A percentile compares a stretch with the other conserved stretches of the same genome.
Conservation (phyloP, 2,113 vertebrate genomes). For the Pelecanus crispus region DNA sequence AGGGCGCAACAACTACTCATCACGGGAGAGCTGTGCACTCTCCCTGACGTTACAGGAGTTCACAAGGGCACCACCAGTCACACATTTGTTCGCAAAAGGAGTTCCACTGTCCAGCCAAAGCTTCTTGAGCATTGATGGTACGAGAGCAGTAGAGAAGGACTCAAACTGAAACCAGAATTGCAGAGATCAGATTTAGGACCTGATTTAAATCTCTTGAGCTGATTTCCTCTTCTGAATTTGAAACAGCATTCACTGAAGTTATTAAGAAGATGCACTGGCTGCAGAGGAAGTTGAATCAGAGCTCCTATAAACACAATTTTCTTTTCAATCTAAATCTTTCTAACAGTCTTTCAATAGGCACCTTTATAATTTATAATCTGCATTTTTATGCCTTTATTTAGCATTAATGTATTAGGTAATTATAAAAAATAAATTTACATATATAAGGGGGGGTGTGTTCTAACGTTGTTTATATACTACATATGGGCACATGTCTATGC, state of each 20-base stretch:
- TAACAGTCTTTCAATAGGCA: neutral
- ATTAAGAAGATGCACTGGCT: neutral
- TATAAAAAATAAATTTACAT: neutral
- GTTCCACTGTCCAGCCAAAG: neutral
- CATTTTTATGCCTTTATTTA: neutral
- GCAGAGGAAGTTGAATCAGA: neutral
- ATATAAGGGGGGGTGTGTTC: neutral
- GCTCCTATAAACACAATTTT: neutral
- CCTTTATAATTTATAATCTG: neutral
- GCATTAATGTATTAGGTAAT: neutral
- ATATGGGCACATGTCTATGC: neutral
- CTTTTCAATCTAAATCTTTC: neutral
- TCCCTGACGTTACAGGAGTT: neutral
- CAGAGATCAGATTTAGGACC: neutral
- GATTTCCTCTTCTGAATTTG: neutral
- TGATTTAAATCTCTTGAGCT: slow-evolving; percentile 4
- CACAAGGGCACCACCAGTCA: neutral
- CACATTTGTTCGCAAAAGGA: neutral
- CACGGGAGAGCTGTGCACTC: fast-evolving
- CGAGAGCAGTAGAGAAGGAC: neutral
- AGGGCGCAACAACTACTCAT: neutral
- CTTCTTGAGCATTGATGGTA: neutral
- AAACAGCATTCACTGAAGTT: neutral
- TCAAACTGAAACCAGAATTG: neutral
- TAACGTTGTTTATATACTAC: neutral